phyloP scores from a whole-genome alignment of 1,140 invertebrate species.

The silkworm (Bombyx mori) region ASM3026992v2 NC_085123.1:2942001-2942500 shows the following conservation, averaged over 20 bases:
- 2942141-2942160: too few species aligned
- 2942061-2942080: too few species aligned
- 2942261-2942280: slow-evolving; percentile 31
- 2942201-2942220: too few species aligned
- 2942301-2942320: slow-evolving; percentile 68
- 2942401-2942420: slow-evolving; percentile 44
- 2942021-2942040: too few species aligned
- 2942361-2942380: slow-evolving; percentile 57
- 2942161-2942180: too few species aligned
- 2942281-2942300: slow-evolving; percentile 58
- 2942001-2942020: too few species aligned
- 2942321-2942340: slow-evolving; percentile 50
- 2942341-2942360: slow-evolving; percentile 53
- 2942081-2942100: too few species aligned
- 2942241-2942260: slow-evolving; percentile 22
- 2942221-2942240: neutral
- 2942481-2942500: too few species aligned
- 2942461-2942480: slow-evolving; percentile 25
- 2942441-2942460: slow-evolving; percentile 36
- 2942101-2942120: too few species aligned
- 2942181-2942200: too few species aligned
- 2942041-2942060: too few species aligned
- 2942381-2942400: slow-evolving; percentile 57
- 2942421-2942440: slow-evolving; percentile 57
- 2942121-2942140: too few species aligned